Evolutionary conservation across 2,113 vertebrate species (phyloP), one percentile per base, ranked within the genome.

Genomic region (Hemibagrus wyckioides): DNA sequence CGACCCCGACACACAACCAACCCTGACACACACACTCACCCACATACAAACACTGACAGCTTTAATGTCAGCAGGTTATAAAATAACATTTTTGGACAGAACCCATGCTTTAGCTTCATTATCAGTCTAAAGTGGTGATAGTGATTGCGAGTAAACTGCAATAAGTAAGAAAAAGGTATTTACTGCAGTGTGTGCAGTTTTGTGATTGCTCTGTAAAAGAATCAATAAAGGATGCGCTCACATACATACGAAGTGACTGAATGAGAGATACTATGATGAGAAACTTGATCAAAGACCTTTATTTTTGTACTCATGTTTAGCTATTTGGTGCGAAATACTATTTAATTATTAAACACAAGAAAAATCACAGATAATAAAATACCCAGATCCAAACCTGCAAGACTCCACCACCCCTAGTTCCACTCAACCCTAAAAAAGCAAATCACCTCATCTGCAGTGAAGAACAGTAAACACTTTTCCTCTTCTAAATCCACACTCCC

Each of bases 401-500:
- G 33, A 39, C 25, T 77, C 59, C 41, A 48, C 14, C 48, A 71
- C 82, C 48, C 11, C 44, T 48, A 73, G 30, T 19, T 52, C 13
- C 59, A 25, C 59, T 80, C 30, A 73, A 6, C 13, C 65, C 28
- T 41, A 54, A 73, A 25, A 41, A 85, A 76, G 25, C 59, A 36
- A 79, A 86, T 80, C 48, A 41, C 44, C 77, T 54, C 50, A 54
- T 86, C 48, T n/a, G 59, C 54, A 23, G 11, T 82, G 28, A 73
- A 75, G 39, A 82, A 82, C 65, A 61, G 36, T 61, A 82, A 86
- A 82, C 80, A 73, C 15, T 44, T 14, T 48, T 54, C 52, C 79
- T 82, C 84, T 67, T 59, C 36, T 25, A 56, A 73, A 71, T 36
- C 25, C 48, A 36, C 28, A 67, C 33, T 39, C 63, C 65, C 75